Evolutionary conservation across 2,113 vertebrate genomes (phyloP).

Genomic region (Tichodroma muraria): DNA sequence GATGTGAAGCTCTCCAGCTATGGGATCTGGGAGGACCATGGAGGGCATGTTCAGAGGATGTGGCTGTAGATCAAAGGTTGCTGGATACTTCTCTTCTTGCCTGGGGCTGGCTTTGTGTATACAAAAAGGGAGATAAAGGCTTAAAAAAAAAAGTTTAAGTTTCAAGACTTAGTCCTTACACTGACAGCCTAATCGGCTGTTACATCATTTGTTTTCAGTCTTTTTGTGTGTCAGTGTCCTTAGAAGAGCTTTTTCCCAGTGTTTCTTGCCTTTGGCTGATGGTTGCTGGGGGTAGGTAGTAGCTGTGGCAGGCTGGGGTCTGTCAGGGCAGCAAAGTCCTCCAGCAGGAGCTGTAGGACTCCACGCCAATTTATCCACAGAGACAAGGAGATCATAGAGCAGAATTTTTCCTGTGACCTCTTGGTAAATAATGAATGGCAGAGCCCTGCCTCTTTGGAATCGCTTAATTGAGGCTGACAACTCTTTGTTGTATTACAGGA

Average conservation of each 20-base stretch:
- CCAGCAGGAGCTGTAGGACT: neutral
- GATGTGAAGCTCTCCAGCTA: neutral
- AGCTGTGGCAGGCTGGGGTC: neutral
- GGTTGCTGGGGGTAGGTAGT: neutral
- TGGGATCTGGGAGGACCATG: neutral
- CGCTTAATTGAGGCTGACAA: conserved; percentile 54
- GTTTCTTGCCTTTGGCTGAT: neutral
- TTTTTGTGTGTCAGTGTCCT: neutral
- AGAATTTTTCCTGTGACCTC: conserved; percentile 22
- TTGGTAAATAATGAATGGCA: conserved; percentile 49
- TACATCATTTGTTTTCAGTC: neutral
- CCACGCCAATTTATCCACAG: neutral
- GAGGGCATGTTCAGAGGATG: neutral
- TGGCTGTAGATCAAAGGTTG: neutral
- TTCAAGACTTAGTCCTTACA: neutral
- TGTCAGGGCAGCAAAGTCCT: neutral
- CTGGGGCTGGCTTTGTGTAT: neutral
- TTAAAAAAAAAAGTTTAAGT: neutral
- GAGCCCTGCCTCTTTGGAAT: conserved; percentile 14
- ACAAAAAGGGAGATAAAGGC: neutral
- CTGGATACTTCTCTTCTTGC: neutral
- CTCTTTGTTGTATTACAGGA: conserved; percentile 55
- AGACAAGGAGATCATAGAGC: neutral
- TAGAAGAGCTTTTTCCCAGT: neutral
- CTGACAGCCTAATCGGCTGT: neutral